Evolutionary conservation across 2,797 vertebrate genomes (phyloP), one percentile per base, ranked within the genome.

Genomic region (Harpagifer antarcticus): DNA sequence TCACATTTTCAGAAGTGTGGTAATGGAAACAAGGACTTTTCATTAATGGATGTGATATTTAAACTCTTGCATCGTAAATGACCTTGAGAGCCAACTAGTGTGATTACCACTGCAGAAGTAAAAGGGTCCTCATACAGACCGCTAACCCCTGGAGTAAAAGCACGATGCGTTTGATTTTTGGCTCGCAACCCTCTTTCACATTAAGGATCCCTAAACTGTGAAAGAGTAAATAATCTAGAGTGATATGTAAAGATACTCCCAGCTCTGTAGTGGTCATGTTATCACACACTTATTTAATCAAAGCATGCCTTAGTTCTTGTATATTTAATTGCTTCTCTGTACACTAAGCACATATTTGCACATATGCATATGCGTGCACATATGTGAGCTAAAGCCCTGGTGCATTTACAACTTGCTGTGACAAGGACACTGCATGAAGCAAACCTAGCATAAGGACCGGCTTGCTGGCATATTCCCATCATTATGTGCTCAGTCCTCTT

Each of bases 1-100:
- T 47, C 53, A 27, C 14, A 85, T 55, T 42, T 55, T 19, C 42
- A 71, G 43, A 65, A 54, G 27, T 68, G 72, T 76, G 73, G 33
- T 27, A 72, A 52, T 27, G 27, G 60, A 85, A 85, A 79, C 74
- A 83, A 76, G 19, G 68, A 83, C 50, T 44, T 82, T 76, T 88
- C 84, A 83, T 81, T 58, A 82, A 85, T 72, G 45, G 57, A 87
- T 88, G 77, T 78, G 90, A 87, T 87, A 89, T 87, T 89, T 20
- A 83, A 81, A 65, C 17, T 56, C 69, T 20, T 86, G 43, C 82
- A 88, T 92, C 62, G 78, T 90, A 88, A 62, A 90, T 78, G 85
- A 84, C 80, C 74, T 87, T 86, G 79, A 84, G 64, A 79, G 81
- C 66, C 43, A 74, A 80, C 68, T 54, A 45, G 63, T 68, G 74